Base-by-base conservation (phyloP, 1,140 invertebrate genomes). In the Danaus plexippus region DNA sequence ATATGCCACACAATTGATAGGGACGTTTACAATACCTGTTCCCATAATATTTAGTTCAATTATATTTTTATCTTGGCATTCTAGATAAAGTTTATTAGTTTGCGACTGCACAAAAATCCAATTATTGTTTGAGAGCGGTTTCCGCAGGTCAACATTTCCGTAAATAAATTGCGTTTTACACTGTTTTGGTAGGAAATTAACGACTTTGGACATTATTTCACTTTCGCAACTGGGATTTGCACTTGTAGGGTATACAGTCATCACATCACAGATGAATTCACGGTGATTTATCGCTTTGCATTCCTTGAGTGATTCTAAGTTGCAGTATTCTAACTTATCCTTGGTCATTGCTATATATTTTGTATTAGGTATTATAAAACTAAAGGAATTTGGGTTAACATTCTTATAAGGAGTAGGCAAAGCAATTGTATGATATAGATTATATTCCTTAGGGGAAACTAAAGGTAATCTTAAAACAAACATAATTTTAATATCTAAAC, bases 371-470 rank as follows among this genome's bases (percentile, higher is more conserved):
- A 66, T 12, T 9, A 62, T 54, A 13, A 54, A 57, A 57, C 12
- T 49, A 53, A 48, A 59, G 2, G 43, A 97, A 64, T 66, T 90
- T 91, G 52, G 11, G 4, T 52, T 48, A n/a, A n/a, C n/a, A n/a
- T n/a, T n/a, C n/a, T n/a, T n/a, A n/a, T n/a, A n/a, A n/a, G n/a
- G n/a, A n/a, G n/a, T n/a, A n/a, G n/a, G n/a, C n/a, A n/a, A n/a
- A n/a, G n/a, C n/a, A n/a, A n/a, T n/a, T n/a, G n/a, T n/a, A n/a
- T n/a, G n/a, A n/a, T n/a, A n/a, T n/a, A n/a, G n/a, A n/a, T n/a
- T n/a, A n/a, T n/a, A n/a, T n/a, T n/a, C n/a, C n/a, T n/a, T n/a
- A n/a, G n/a, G n/a, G n/a, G n/a, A n/a, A n/a, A n/a, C n/a, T n/a
- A n/a, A n/a, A n/a, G n/a, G n/a, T n/a, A n/a, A n/a, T n/a, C n/a